Evolutionary conservation across 2,113 vertebrate species (phyloP), one percentile per base, ranked within the genome.

Genomic region (Psammodynastes pulverulentus): DNA sequence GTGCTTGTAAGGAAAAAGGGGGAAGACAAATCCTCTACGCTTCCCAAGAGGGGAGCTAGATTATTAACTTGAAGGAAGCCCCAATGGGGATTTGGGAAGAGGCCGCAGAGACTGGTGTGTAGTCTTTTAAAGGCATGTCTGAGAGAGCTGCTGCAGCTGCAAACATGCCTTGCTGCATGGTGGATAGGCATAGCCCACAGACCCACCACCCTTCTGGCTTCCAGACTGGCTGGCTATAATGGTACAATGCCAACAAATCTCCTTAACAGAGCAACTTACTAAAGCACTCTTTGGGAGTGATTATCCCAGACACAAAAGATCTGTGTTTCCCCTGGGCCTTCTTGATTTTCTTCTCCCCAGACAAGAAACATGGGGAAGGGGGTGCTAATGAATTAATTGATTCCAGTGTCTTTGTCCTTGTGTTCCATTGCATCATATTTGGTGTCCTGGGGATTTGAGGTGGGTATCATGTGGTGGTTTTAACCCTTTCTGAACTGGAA

Each of bases 41-140:
- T 79, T 89, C 89, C 67, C 56, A 93, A 93, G 94, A 93, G 72
- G n/a, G 51, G 56, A n/a, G 92, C 89, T 94, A 93, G 95, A 93
- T 95, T 62, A 92, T 95, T 96, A 95, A 95, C 95, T 95, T 94
- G 62, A 52, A 89, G 54, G 6, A n/a, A 67, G 86, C 9, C 72
- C 92, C 23, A 53, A 17, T 51, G 56, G 87, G 72, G 79, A 87
- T 53, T 52, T 45, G 54, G 45, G 84, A 85, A 90, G 85, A 52
- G 45, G 9, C 67, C 5, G 9, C n/a, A 24, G n/a, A 51, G 54
- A 45, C 19, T 43, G 72, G 52, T 46, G 52, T 46, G n/a, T n/a
- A 26, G 29, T 26, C 39, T 84, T 89, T 62, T 39, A 29, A 86
- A 23, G 45, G 45, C 45, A 6, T 29, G 23, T 13, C 15, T 9